phyloP scores from a whole-genome alignment of 1,140 invertebrate genomes.

The Drosophila varians region DNA sequence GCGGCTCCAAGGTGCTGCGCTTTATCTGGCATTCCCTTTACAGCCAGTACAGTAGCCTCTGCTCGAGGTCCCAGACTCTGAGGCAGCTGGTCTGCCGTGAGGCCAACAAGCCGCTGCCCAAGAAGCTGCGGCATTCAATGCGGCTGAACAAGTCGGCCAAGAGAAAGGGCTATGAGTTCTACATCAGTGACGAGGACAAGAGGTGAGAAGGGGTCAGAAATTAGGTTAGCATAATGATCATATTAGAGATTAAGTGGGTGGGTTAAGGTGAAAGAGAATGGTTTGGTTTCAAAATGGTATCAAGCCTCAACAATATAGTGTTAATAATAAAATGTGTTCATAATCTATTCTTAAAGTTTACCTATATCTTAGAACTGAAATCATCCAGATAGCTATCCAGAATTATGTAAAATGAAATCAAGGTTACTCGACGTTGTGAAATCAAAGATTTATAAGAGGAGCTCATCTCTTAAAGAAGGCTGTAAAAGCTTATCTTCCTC shows the following conservation, averaged over 20 bases:
- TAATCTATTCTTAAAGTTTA: no score
- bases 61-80: slow-evolving; percentile 57
- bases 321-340: no score
- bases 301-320: no score
- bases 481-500: slow-evolving; percentile 51
- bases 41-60: slow-evolving; percentile 67
- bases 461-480: slow-evolving; percentile 10
- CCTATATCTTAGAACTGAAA: no score
- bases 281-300: no score
- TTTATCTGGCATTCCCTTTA: slow-evolving; percentile 75
- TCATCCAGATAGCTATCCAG: not conserved
- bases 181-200: slow-evolving; percentile 85
- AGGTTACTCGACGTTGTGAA: slow-evolving; percentile 57
- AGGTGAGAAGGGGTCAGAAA: slow-evolving; percentile 74
- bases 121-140: slow-evolving; percentile 72
- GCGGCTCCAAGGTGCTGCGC: slow-evolving; percentile 69
- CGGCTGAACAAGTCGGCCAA: slow-evolving; percentile 83
- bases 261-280: not conserved
- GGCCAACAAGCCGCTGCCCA: slow-evolving; percentile 75
- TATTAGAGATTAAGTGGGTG: not conserved
- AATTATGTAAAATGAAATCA: slow-evolving; percentile 5
- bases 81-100: slow-evolving; percentile 70
- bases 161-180: slow-evolving; percentile 84
- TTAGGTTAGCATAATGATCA: not conserved
- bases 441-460: slow-evolving; percentile 36